Evolutionary conservation across 2,888 invertebrate genomes (phyloP).

Genomic region (Cinara cedri): DNA sequence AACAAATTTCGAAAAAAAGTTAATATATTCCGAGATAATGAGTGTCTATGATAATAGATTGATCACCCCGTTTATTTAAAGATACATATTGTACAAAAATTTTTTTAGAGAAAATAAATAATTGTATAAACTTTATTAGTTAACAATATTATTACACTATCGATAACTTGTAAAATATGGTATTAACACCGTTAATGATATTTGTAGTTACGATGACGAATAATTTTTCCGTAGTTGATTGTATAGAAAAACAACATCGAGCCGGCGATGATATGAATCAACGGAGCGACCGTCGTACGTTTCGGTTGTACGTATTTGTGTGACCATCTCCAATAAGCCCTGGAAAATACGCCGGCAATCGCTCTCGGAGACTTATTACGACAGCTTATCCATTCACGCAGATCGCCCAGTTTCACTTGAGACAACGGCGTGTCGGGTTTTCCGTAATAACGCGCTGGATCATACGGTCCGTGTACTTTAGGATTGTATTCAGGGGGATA

Average conservation of each 20-base stretch:
- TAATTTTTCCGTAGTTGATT: slow-evolving; percentile 80
- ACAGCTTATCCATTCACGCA: slow-evolving; percentile 81
- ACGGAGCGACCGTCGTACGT: slow-evolving; percentile 76
- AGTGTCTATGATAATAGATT: no score
- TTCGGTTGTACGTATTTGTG: slow-evolving; percentile 85
- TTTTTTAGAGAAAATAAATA: no score
- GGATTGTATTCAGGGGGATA: slow-evolving; percentile 91
- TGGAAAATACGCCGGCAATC: slow-evolving; percentile 71
- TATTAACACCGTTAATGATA: slow-evolving; percentile 73
- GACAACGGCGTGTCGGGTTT: slow-evolving; percentile 89
- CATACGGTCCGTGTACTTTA: slow-evolving; percentile 88
- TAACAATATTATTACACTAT: no score
- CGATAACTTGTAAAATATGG: no score
- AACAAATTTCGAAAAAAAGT: no score
- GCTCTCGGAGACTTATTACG: slow-evolving; percentile 80
- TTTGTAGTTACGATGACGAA: slow-evolving; percentile 84
- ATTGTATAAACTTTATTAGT: no score
- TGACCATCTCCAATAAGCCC: slow-evolving; percentile 92
- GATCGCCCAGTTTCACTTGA: slow-evolving; percentile 84
- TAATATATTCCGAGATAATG: no score
- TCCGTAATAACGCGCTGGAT: slow-evolving; percentile 92
- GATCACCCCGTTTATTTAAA: no score
- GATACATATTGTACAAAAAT: no score
- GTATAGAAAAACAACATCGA: slow-evolving; percentile 79
- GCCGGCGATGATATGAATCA: slow-evolving; percentile 74